Conservation (phyloP, 2,888 invertebrate genomes). For the Eristalinus aeneus region DNA sequence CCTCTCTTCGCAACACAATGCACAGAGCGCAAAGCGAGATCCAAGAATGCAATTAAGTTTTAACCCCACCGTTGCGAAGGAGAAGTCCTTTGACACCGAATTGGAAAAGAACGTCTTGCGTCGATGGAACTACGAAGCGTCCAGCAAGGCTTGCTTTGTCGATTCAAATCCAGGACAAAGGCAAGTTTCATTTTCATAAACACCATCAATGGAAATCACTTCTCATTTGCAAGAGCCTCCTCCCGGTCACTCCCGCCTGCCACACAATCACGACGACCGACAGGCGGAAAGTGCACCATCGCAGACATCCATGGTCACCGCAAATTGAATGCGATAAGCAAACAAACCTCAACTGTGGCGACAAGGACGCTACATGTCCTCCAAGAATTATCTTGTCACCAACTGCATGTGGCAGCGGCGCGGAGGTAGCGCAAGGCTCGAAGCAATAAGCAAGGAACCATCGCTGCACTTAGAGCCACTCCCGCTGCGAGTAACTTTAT, state of each 20-base stretch:
- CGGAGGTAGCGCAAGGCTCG: not conserved
- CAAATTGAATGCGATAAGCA: slow-evolving; percentile 21
- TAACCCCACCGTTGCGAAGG: no score
- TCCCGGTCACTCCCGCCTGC: not conserved
- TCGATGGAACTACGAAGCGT: no score
- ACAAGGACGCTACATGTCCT: slow-evolving; percentile 17
- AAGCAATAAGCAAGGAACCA: slow-evolving; percentile 42
- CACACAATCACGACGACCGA: not conserved
- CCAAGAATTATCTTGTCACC: slow-evolving; percentile 41
- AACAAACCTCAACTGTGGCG: slow-evolving; percentile 6
- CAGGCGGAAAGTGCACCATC: not conserved
- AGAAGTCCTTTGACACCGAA: no score
- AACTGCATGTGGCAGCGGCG: not conserved
- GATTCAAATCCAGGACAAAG: no score
- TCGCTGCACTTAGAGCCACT: slow-evolving; percentile 52
- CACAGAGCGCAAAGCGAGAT: no score
- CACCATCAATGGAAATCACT: not conserved
- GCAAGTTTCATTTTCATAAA: not conserved
- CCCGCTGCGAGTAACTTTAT: slow-evolving; percentile 63
- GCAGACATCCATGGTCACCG: not conserved
- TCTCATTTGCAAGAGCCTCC: not conserved
- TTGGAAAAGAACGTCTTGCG: no score
- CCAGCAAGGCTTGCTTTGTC: no score
- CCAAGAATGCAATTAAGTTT: no score
- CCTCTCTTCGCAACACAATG: no score